Base-by-base conservation (phyloP, 1,140 invertebrate species). In the Eupristina koningsbergeri region DNA sequence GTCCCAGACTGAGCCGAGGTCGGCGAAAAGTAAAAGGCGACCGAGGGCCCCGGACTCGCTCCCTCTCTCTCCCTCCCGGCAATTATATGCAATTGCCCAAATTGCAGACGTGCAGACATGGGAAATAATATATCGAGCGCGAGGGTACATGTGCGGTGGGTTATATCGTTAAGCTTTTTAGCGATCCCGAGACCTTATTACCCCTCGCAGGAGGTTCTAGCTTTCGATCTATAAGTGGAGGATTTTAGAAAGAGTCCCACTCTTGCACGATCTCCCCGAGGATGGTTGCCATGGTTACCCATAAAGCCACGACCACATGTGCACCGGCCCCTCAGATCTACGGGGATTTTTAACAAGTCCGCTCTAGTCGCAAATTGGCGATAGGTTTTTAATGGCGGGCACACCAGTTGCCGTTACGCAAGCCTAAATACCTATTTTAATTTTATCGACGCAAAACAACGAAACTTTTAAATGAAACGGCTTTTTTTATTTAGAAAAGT, bases 41-140 rank as follows among this genome's bases (percentile, higher is more conserved):
- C 86, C 86, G 89, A 88, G 36, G 15, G 61, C 22, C 29, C 0
- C 39, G 53, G n/a, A 11, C 45, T 26, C 3, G 63, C 26, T 45
- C 58, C 45, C 34, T 69, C 64, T 26, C 3, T 77, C 36, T 45
- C 58, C 45, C 34, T 69, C 64, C 17, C 47, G 45, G 15, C 89
- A 91, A 92, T 92, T 92, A 92, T 90, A 89, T 90, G 90, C 91
- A 92, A 92, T 91, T 91, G 90, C 89, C 90, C 90, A 92, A 83
- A 92, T 92, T 92, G 88, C 90, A 58, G 64, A 64, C 22, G 61
- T 64, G 80, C 67, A 71, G 36, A 71, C 67, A 71, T 41, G 67
- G 36, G 39, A 71, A 71, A 71, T 71, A 71, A 71, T 71, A 71
- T 71, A 71, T 71, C 67, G 36, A 36, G 67, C 36, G 67, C 67